These are phyloP conservation scores for Phataginus tetradactyla DNA, from an alignment of 2,797 vertebrate species.

Conservation along the genomic window DNA sequence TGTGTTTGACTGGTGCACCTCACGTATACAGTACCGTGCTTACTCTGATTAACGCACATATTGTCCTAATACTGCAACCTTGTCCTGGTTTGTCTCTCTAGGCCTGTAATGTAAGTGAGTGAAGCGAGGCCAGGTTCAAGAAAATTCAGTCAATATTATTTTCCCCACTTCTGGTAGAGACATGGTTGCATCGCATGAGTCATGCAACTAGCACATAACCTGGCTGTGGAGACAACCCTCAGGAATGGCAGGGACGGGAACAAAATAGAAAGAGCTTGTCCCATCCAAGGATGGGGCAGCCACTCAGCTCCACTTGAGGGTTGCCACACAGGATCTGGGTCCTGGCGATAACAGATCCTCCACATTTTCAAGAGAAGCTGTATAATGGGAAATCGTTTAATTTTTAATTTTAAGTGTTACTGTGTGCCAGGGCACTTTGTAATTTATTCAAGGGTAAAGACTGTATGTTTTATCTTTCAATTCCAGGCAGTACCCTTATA, in stretches of 20 bases:
- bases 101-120: not conserved
- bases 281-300: not conserved
- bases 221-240: not conserved
- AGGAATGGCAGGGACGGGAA: not conserved
- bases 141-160: not conserved
- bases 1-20: not conserved
- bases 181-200: not conserved
- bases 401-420: not conserved
- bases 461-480: not conserved
- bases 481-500: not conserved
- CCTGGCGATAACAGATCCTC: not conserved
- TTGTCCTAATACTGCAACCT: not conserved
- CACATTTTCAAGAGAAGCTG: not conserved
- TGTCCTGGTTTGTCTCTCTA: not conserved
- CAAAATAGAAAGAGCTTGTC: not conserved
- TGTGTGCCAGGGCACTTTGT: not conserved
- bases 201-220: not conserved
- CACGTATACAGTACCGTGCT: not conserved
- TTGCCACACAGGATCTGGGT: not conserved
- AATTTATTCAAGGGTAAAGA: not conserved
- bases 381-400: not conserved
- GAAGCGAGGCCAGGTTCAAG: not conserved
- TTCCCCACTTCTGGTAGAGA: not conserved
- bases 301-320: not conserved
- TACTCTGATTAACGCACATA: not conserved